These are phyloP conservation scores for Eulacestoma nigropectus DNA, from an alignment of 2,113 vertebrate genomes.

Conservation along the genomic window DNA sequence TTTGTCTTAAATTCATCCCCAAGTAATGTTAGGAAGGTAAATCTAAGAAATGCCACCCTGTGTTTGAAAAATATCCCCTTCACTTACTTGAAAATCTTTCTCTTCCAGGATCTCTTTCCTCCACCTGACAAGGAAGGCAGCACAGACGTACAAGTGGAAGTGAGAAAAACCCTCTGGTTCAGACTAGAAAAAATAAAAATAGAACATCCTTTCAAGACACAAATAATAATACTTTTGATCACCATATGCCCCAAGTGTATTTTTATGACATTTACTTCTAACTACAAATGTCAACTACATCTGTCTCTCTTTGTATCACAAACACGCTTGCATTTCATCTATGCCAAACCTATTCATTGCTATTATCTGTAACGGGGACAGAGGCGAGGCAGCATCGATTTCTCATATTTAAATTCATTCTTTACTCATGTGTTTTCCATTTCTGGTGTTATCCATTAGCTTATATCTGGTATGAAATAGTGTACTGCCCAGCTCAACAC, in stretches of 20 bases:
- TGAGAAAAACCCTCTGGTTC: slow-evolving; percentile 97
- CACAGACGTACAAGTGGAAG: slow-evolving; percentile 96
- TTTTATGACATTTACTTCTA: neutral
- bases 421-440: neutral
- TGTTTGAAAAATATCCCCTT: neutral
- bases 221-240: neutral
- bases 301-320: neutral
- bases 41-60: neutral
- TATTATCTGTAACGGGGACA: neutral
- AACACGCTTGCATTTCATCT: neutral
- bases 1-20: neutral
- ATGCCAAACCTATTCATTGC: neutral
- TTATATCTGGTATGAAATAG: neutral
- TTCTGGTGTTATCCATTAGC: neutral
- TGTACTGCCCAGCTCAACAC: neutral
- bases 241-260: neutral
- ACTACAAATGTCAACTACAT: neutral
- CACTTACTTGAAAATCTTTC: slow-evolving; percentile 90
- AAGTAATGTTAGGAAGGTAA: neutral
- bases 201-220: neutral
- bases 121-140: slow-evolving; percentile 93
- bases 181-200: slow-evolving; percentile 72
- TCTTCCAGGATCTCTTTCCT: slow-evolving; percentile 85
- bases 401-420: neutral
- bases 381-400: neutral